Evolutionary conservation across 2,888 invertebrate species (phyloP).

Genomic region (Parnassius orleans): DNA sequence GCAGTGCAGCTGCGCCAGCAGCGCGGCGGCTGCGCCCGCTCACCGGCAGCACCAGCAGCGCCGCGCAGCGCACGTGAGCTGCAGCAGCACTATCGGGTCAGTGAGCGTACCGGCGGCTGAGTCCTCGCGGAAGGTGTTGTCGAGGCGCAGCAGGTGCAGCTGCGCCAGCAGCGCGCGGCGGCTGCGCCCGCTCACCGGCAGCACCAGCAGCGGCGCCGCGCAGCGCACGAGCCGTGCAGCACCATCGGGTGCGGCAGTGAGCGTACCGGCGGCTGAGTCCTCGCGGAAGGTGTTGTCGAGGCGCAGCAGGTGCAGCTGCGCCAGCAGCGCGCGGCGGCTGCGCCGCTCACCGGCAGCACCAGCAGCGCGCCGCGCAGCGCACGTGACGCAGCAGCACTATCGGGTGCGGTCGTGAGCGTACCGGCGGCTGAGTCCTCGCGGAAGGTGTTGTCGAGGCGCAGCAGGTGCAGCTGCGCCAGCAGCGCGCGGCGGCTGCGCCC

Average conservation of each 20-base stretch:
- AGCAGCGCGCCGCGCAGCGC: conserved; percentile 85
- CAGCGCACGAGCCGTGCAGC: conserved; percentile 41
- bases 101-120: no score
- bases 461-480: conserved; percentile 88
- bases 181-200: conserved; percentile 92
- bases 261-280: conserved; percentile 74
- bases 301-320: conserved; percentile 89
- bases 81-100: conserved; percentile 44
- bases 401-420: conserved; percentile 32
- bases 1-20: conserved; percentile 89
- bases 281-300: conserved; percentile 89
- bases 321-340: conserved; percentile 86
- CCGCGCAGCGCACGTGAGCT: conserved; percentile 49
- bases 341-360: conserved; percentile 92
- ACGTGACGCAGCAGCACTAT: conserved; percentile 79
- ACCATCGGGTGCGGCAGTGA: conserved; percentile 56
- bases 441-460: conserved; percentile 90
- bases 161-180: conserved; percentile 89
- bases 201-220: conserved; percentile 87
- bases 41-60: conserved; percentile 93
- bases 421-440: conserved; percentile 77
- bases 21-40: conserved; percentile 86
- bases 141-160: conserved; percentile 88
- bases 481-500: conserved; percentile 88
- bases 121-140: conserved; percentile 87